Conservation (phyloP, 2,797 vertebrate species). For the Artibeus lituratus region DNA sequence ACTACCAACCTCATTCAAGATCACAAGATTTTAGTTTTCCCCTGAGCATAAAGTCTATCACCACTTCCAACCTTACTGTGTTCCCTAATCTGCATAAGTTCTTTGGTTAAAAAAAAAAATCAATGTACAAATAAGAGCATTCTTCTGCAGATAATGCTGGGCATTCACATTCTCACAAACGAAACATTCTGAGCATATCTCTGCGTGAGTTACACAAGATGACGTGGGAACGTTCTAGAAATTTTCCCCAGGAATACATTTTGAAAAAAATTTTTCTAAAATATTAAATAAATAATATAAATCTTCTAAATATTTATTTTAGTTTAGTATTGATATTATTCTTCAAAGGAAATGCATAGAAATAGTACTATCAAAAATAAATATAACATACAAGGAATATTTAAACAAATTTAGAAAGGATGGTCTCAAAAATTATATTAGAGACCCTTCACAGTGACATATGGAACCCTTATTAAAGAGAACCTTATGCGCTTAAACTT, state of each 20-base stretch:
- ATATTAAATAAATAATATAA: neutral
- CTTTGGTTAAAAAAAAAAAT: neutral
- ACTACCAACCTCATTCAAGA: neutral
- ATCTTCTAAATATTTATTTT: constrained; percentile 13
- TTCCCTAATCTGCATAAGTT: constrained; percentile 22
- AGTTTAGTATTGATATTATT: neutral
- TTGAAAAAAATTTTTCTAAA: neutral
- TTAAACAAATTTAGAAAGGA: constrained; percentile 21
- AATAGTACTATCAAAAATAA: constrained; percentile 32
- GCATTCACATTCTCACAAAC: neutral
- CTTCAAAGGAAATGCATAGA: neutral
- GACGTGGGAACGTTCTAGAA: neutral
- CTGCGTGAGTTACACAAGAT: neutral
- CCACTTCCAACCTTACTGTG: neutral
- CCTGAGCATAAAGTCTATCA: neutral
- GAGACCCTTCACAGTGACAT: neutral
- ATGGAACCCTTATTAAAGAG: neutral
- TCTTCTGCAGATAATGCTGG: constrained; percentile 14
- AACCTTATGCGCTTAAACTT: neutral
- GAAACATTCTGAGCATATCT: neutral
- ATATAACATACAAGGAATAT: neutral
- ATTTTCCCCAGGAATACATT: neutral
- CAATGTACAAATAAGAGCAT: neutral
- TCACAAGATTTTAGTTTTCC: neutral
- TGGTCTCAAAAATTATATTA: neutral